Evolutionary conservation across 2,888 invertebrate genomes (phyloP), one percentile per base, ranked within the genome.

Genomic region (Empis stercorea): DNA sequence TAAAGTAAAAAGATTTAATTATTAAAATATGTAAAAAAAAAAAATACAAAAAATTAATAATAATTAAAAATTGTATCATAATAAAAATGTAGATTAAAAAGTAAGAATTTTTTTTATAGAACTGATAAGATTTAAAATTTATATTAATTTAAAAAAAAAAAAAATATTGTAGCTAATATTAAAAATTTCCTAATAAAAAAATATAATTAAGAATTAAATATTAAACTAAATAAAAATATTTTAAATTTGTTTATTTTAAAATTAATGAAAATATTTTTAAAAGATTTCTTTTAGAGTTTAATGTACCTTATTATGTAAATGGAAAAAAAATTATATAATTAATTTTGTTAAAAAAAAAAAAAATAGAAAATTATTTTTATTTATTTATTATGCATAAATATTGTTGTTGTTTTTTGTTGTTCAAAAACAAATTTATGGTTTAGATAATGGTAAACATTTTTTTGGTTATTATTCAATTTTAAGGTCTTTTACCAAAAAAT

Each of bases 11-110:
- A n/a, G 47, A 36, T 44, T 36, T 39, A 41, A 44, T 47, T 39
- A 39, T 40, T 30, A 44, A n/a, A n/a, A 30, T 14, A 14, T 44
- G 41, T 9, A 40, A 41, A 23, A 49, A 43, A 32, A 54, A 49
- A 55, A 57, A 64, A 62, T 62, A 64, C 62, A 64, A 62, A 54
- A 61, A 63, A 63, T 63, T 64, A 63, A 64, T 61, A 52, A 54
- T 53, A 57, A 58, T 57, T 56, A 44, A 36, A 47, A 41, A 47
- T 15, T 30, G 23, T 30, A 27, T 45, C 20, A 23, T 36, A 37
- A 23, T 6, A n/a, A 39, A 42, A 23, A 17, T 44, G 15, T 45
- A 46, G 45, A 43, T 38, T 44, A 16, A 34, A 47, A 42, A 32
- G 38, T 27, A 27, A 27, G 39, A 7, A 45, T 32, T 46, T 32